Evolutionary conservation across 2,113 vertebrate genomes (phyloP), one percentile per base, ranked within the genome.

Genomic region (Hemiprocne comata): DNA sequence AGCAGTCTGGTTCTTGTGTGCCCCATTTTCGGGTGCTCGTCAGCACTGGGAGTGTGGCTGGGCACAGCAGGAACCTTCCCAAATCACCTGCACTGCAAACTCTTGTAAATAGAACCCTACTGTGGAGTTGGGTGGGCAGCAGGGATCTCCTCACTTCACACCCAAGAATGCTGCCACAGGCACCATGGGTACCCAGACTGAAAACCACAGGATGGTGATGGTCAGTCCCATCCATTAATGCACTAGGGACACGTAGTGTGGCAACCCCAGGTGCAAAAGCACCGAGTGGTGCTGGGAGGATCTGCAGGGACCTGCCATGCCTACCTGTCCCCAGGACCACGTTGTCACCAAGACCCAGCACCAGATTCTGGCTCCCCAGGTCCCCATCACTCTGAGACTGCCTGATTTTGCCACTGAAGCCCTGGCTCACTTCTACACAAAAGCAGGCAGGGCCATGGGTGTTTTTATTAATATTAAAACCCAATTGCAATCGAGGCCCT

Each of bases 101-200:
- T 6, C 8, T 11, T 40, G 38, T 24, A 40, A 76, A 46, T 6
- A 3, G 12, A 8, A 12, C 31, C 31, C 38, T 31, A 31, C 28
- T 0, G 1, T 18, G 44, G 23, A 64, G 53, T 5, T 66, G 64
- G 66, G 50, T 3, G 46, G 17, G 28, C 5, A 8, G 13, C 1
- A 0, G 17, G 65, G 5, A 6, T 36, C 15, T 34, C 38, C 36
- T 53, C 2, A 0, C 10, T 53, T 40, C 11, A 1, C 40, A 25
- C 14, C 51, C 51, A 20, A 20, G 17, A 66, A 69, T 42, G 64
- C 36, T 58, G 33, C 24, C 12, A 3, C 18, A 26, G 31, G 19
- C 25, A 60, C 57, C 3, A 1, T 4, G n/a, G n/a, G 44, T 31
- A 40, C 58, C 36, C 26, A 2, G 17, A 3, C 54, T 14, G 42